Conservation (phyloP, 2,113 vertebrate species). For the Aptenodytes patagonicus region DNA sequence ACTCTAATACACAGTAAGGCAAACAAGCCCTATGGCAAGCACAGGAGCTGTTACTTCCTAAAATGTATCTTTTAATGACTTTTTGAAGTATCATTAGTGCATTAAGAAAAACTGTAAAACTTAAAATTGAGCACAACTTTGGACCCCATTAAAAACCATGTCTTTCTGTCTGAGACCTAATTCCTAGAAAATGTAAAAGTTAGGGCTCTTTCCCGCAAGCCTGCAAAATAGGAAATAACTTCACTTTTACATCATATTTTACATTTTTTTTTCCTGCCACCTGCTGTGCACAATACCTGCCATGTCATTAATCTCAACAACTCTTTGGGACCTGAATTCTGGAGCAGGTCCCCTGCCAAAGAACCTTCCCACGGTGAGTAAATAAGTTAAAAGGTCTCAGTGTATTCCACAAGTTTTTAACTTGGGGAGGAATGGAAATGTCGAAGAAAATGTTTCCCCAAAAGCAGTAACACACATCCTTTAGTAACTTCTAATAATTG, state of each 20-base stretch:
- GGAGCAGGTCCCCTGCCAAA: not conserved
- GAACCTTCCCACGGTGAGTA: not conserved
- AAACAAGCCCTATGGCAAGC: no score
- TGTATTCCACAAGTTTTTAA: not conserved
- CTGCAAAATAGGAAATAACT: not conserved
- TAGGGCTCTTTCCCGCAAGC: not conserved
- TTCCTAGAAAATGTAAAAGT: not conserved
- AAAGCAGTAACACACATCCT: not conserved
- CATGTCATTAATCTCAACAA: constrained; percentile 6
- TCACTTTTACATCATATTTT: not conserved
- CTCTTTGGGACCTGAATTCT: not conserved
- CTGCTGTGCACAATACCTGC: not conserved
- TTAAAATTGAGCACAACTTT: not conserved
- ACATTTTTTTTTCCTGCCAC: not conserved
- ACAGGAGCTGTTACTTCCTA: not conserved
- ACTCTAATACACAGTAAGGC: no score
- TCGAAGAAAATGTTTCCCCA: not conserved
- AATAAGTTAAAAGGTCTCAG: not conserved
- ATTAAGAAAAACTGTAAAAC: not conserved
- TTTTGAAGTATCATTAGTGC: not conserved
- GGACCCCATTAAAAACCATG: not conserved
- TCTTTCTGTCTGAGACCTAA: not conserved
- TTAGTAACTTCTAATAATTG: not conserved
- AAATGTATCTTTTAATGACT: not conserved
- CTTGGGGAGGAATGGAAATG: not conserved